These are phyloP conservation scores for Otus sunia DNA, from an alignment of 2,113 vertebrate species.

Conservation along the genomic window DNA sequence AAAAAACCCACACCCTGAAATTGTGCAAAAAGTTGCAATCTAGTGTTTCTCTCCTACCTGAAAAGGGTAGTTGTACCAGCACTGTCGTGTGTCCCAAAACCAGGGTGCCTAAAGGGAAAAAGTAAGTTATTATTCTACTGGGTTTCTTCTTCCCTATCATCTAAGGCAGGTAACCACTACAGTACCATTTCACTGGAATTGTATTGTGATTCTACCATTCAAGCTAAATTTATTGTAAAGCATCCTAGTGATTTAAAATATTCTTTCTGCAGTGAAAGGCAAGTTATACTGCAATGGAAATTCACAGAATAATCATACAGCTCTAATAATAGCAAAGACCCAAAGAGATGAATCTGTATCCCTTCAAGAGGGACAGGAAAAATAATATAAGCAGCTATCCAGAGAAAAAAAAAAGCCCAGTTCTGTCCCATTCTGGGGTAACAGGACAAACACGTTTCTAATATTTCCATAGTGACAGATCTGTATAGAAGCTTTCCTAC, in stretches of 20 bases:
- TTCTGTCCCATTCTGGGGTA: not conserved
- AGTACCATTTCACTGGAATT: not conserved
- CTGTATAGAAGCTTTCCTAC: not conserved
- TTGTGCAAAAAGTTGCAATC: not conserved
- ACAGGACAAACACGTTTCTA: not conserved
- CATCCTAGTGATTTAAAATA: not conserved
- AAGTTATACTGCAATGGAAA: not conserved
- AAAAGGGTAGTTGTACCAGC: slow-evolving; percentile 94
- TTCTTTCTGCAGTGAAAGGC: not conserved
- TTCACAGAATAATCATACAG: not conserved
- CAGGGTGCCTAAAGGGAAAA: slow-evolving; percentile 81
- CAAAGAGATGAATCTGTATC: not conserved
- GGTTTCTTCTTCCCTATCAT: not conserved
- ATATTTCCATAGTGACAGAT: not conserved
- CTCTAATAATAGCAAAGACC: not conserved
- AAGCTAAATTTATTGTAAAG: not conserved
- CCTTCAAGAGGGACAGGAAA: not conserved
- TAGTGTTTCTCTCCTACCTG: slow-evolving; percentile 80
- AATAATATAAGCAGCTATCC: not conserved
- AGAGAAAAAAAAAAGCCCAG: not conserved
- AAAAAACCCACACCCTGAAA: not conserved
- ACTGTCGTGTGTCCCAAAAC: slow-evolving; percentile 95
- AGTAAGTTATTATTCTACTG: not conserved
- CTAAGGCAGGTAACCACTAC: not conserved
- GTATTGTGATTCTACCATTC: not conserved